phyloP scores from a whole-genome alignment of 2,888 invertebrate species.

The Dynastes hyllus region DNA sequence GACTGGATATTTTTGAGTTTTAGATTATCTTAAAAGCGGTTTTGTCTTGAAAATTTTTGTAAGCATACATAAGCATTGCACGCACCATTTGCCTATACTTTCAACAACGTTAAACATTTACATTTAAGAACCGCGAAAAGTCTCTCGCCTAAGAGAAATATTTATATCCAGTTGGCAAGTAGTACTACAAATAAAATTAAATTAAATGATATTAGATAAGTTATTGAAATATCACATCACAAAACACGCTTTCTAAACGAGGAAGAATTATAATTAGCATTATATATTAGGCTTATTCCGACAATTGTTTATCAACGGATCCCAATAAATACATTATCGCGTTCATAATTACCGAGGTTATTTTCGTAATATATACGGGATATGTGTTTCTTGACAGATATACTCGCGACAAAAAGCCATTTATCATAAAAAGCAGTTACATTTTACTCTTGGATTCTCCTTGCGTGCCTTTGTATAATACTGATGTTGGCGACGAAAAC shows the following conservation, averaged over 20 bases:
- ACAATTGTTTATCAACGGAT: constrained; percentile 43
- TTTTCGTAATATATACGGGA: constrained; percentile 25
- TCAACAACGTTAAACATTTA: constrained; percentile 19
- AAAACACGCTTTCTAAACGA: constrained; percentile 27
- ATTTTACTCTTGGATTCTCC: background rate
- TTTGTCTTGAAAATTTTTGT: too few relatives aligned
- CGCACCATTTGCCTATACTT: background rate
- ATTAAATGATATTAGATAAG: constrained; percentile 22
- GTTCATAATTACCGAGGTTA: constrained; percentile 29
- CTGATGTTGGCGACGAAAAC: background rate
- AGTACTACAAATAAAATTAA: constrained; percentile 1
- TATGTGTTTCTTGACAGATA: constrained; percentile 39
- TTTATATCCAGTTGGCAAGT: constrained; percentile 19
- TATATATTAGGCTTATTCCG: constrained; percentile 30
- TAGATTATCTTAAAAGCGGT: too few relatives aligned
- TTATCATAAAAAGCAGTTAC: constrained; percentile 29
- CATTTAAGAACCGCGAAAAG: constrained; percentile 20
- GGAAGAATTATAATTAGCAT: constrained; percentile 39
- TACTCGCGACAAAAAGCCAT: constrained; percentile 25
- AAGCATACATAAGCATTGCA: constrained; percentile 11
- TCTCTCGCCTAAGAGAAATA: background rate
- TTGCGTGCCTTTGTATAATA: constrained; percentile 12
- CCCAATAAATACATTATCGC: constrained; percentile 43
- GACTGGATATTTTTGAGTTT: too few relatives aligned
- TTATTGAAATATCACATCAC: constrained; percentile 42